Evolutionary conservation across 2,888 invertebrate species (phyloP).

Genomic region (Scaeva pyrastri): DNA sequence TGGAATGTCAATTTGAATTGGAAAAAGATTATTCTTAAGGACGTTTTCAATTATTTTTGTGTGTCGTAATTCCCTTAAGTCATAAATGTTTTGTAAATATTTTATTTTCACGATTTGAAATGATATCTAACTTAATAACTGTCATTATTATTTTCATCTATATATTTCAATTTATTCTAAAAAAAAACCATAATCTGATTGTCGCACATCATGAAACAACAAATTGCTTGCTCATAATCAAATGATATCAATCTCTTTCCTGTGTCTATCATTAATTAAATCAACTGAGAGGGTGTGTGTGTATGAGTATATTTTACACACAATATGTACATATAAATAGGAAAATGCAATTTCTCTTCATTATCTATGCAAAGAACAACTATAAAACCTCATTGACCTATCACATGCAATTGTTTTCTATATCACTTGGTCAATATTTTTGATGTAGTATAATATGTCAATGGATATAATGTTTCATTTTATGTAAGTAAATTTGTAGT

Average conservation of each 20-base stretch:
- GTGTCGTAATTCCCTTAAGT: too few species aligned
- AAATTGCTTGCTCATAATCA: slow-evolving; percentile 6
- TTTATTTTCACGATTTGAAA: too few species aligned
- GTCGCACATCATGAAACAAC: background rate
- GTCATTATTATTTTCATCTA: too few species aligned
- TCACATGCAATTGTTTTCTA: slow-evolving; percentile 27
- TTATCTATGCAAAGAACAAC: slow-evolving; percentile 30
- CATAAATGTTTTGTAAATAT: too few species aligned
- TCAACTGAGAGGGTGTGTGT: background rate
- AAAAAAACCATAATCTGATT: background rate
- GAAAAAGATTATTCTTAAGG: too few species aligned
- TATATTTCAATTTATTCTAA: too few species aligned
- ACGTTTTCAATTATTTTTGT: too few species aligned
- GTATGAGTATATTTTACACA: too few species aligned
- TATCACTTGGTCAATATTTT: background rate
- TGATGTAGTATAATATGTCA: background rate
- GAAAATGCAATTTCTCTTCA: slow-evolving; percentile 29
- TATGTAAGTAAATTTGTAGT: background rate
- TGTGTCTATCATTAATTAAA: slow-evolving; percentile 26
- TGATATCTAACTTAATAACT: too few species aligned
- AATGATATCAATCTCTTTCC: slow-evolving; percentile 22
- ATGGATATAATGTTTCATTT: background rate
- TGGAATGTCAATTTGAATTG: too few species aligned
- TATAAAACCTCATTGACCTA: slow-evolving; percentile 16
- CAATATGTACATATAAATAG: background rate